Evolutionary conservation across 2,113 vertebrate species (phyloP).

Genomic region (Cyphomyrus discorhynchus): DNA sequence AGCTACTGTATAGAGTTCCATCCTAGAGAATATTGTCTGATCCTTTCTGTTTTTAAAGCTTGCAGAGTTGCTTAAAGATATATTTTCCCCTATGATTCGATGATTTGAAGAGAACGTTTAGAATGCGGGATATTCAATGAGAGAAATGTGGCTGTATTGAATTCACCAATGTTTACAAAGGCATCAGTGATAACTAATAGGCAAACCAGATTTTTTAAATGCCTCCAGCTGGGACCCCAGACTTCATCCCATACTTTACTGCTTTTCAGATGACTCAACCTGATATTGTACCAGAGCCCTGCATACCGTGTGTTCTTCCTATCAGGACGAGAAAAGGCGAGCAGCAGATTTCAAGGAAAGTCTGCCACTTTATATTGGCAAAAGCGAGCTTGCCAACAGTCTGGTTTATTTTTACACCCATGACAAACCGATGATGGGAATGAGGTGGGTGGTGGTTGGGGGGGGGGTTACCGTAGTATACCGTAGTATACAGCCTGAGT

Average conservation of each 20-base stretch:
- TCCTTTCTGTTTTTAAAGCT: background rate
- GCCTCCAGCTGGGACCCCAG: background rate
- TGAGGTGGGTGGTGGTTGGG: background rate
- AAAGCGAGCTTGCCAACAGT: conserved; percentile 2
- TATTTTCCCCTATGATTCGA: background rate
- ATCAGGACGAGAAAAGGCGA: background rate
- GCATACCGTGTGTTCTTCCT: background rate
- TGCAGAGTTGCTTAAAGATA: conserved; percentile 7
- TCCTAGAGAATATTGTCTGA: background rate
- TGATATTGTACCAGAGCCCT: background rate
- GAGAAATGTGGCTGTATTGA: background rate
- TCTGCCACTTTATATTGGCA: background rate
- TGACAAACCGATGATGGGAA: background rate
- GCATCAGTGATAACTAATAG: background rate
- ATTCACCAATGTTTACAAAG: background rate
- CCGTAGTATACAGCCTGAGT: background rate
- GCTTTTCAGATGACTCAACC: background rate
- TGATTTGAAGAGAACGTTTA: background rate
- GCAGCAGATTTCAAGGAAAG: background rate
- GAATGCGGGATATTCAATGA: background rate
- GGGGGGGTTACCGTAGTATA: background rate
- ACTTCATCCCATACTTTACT: background rate
- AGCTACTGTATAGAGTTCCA: background rate
- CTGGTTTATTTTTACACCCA: conserved; percentile 11
- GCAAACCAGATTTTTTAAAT: background rate